Evolutionary conservation across 1,140 invertebrate genomes (phyloP).

Genomic region (Sycophila sp.): DNA sequence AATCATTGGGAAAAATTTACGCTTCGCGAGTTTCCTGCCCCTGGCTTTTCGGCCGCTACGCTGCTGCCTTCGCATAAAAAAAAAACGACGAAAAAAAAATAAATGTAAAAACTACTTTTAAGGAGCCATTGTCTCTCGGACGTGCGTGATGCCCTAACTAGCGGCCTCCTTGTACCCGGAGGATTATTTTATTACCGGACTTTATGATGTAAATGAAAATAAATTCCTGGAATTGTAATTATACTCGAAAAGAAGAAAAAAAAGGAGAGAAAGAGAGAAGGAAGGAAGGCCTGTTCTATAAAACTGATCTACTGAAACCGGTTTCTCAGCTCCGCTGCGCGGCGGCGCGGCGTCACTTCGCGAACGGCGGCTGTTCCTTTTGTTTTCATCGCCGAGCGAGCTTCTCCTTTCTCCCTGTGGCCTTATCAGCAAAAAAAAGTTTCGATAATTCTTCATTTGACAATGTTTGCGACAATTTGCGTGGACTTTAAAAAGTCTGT

Average conservation of each 20-base stretch:
- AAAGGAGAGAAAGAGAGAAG: too few relatives aligned
- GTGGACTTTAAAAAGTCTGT: too few relatives aligned
- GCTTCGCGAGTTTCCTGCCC: too few relatives aligned
- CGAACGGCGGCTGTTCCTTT: neutral
- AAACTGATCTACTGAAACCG: slow-evolving; percentile 18
- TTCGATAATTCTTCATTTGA: slow-evolving; percentile 10
- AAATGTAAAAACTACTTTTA: too few relatives aligned
- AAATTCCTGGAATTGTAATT: slow-evolving; percentile 22
- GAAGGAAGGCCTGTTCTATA: slow-evolving; percentile 23
- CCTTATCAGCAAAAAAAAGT: neutral
- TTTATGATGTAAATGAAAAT: slow-evolving; percentile 32
- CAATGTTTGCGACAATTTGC: too few relatives aligned
- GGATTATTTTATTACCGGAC: slow-evolving; percentile 21
- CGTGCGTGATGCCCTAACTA: neutral
- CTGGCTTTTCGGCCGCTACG: too few relatives aligned
- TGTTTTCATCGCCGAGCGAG: neutral
- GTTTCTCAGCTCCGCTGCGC: neutral
- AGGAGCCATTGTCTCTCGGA: slow-evolving; percentile 7
- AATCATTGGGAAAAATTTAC: slow-evolving; percentile 17
- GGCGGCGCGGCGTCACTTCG: neutral
- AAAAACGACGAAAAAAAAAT: neutral
- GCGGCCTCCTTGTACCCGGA: neutral
- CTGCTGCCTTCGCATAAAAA: too few relatives aligned
- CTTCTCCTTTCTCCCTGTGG: neutral
- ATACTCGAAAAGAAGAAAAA: slow-evolving; percentile 11